Evolutionary conservation across 2,113 vertebrate genomes (phyloP).

Genomic region (Cercopithecus mona): DNA sequence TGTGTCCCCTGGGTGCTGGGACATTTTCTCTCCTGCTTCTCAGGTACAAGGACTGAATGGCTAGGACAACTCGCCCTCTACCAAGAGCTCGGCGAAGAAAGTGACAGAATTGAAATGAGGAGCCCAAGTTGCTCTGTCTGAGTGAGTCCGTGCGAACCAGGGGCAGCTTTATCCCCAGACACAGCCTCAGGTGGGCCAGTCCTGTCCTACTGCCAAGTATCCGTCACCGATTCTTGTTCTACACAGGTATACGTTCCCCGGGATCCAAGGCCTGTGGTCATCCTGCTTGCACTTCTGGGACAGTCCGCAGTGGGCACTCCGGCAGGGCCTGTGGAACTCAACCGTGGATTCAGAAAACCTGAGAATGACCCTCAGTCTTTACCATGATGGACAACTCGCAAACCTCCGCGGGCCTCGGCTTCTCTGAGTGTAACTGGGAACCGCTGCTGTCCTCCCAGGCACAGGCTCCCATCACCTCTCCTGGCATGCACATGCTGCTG

Average conservation of each 20-base stretch:
- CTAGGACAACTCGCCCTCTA: not conserved
- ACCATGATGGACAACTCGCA: not conserved
- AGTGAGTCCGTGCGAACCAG: fast-evolving
- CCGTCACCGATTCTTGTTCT: not conserved
- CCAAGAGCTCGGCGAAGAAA: not conserved
- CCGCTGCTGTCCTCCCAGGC: not conserved
- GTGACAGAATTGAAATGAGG: not conserved
- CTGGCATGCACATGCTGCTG: fast-evolving
- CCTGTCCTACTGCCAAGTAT: not conserved
- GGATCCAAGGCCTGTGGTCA: not conserved
- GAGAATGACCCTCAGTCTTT: not conserved
- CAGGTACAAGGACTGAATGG: not conserved
- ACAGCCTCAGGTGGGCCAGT: not conserved
- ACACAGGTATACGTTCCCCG: not conserved
- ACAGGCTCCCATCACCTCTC: fast-evolving
- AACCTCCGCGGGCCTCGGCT: not conserved
- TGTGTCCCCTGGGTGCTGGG: fast-evolving
- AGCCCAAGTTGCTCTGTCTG: not conserved
- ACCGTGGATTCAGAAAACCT: not conserved
- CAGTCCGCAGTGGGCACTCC: too few species aligned
- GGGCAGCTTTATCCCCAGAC: not conserved
- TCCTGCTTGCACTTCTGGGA: not conserved
- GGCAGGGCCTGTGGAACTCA: not conserved
- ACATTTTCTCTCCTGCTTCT: not conserved
- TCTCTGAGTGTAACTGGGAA: not conserved